These are phyloP conservation scores for Drosophila anomalata DNA, from an alignment of 2,888 invertebrate genomes.

Conservation along the genomic window DNA sequence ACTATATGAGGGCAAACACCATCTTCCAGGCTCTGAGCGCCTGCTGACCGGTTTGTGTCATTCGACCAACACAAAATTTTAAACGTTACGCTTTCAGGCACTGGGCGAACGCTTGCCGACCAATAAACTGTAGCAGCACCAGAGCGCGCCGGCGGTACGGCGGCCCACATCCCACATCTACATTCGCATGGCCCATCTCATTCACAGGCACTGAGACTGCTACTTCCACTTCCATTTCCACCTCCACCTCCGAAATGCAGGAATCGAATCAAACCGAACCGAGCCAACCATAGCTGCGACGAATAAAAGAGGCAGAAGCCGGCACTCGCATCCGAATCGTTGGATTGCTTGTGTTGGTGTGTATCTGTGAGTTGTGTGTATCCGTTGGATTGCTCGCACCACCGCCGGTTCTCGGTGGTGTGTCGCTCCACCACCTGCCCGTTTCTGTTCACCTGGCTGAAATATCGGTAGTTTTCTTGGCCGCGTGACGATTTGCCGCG, in stretches of 20 bases:
- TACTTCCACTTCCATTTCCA: background rate
- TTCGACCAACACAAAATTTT: constrained; percentile 84
- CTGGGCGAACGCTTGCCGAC: constrained; percentile 76
- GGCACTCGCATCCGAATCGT: constrained; percentile 7
- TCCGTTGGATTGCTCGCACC: constrained; percentile 14
- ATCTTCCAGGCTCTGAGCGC: constrained; percentile 63
- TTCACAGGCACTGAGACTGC: background rate
- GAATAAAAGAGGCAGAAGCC: constrained; percentile 77
- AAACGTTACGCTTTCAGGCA: constrained; percentile 75
- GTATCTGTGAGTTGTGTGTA: constrained; percentile 18
- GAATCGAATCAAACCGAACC: constrained; percentile 30
- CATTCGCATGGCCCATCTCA: background rate
- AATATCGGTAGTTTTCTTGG: constrained; percentile 83
- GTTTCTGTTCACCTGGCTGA: constrained; percentile 77
- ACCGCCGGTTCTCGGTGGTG: constrained; percentile 35
- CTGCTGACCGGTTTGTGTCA: constrained; percentile 82
- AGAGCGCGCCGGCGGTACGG: constrained; percentile 25
- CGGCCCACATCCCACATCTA: constrained; percentile 25
- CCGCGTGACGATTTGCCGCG: constrained; percentile 60
- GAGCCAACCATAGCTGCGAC: constrained; percentile 68
- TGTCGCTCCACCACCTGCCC: constrained; percentile 27
- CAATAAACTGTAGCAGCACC: constrained; percentile 70
- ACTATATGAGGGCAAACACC: constrained; percentile 80
- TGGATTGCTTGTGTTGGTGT: background rate
- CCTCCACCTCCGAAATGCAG: constrained; percentile 22